Percentiles rank a stretch among this genome's conserved stretches.
Conservation (phyloP, 1,140 invertebrate species). For the Cardiocondyla obscurior region DNA sequence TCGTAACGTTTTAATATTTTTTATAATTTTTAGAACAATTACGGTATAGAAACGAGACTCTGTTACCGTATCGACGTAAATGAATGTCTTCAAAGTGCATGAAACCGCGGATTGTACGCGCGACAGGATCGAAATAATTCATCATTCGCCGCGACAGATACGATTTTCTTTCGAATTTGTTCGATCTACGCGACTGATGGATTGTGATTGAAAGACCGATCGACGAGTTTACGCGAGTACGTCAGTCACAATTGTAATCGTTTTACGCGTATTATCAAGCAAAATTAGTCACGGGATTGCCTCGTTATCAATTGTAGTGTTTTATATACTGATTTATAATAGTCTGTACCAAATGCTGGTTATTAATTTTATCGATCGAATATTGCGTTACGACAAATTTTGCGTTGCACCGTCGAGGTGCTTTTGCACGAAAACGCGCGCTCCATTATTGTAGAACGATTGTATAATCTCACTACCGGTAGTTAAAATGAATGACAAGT, state of each 20-base stretch:
- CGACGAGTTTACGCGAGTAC: slow-evolving; percentile 23
- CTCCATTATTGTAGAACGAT: not conserved
- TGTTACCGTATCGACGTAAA: not conserved
- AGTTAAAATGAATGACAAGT: slow-evolving; percentile 53
- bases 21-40: not conserved
- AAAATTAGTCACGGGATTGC: not conserved
- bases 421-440: not conserved
- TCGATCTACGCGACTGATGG: slow-evolving; percentile 59
- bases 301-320: not conserved
- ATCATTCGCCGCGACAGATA: slow-evolving; percentile 65
- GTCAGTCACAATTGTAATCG: slow-evolving; percentile 23
- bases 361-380: not conserved
- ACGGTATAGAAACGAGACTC: not conserved
- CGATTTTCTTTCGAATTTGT: slow-evolving; percentile 69
- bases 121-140: slow-evolving; percentile 57
- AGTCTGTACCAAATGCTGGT: not conserved
- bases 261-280: slow-evolving; percentile 29
- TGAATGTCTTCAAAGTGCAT: not conserved
- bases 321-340: not conserved
- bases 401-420: not conserved
- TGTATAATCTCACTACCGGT: slow-evolving; percentile 15
- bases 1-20: not conserved
- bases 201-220: slow-evolving; percentile 58
- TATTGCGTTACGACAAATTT: not conserved
- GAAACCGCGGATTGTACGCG: not conserved